These are phyloP conservation scores for Cotesia typhae DNA, from an alignment of 1,140 invertebrate species.

Conservation along the genomic window DNA sequence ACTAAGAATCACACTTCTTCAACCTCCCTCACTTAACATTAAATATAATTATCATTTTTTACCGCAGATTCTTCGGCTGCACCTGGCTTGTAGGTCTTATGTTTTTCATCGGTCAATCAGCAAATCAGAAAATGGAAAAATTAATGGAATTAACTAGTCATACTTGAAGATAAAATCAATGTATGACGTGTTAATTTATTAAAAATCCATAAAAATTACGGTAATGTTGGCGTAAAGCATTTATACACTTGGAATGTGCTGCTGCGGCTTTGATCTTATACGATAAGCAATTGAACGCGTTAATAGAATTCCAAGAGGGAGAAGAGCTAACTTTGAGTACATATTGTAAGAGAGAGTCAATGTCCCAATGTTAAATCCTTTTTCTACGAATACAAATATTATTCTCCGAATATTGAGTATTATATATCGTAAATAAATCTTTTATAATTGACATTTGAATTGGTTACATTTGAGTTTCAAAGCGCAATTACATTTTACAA, in stretches of 20 bases:
- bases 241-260: no score
- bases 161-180: background rate
- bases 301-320: conserved; percentile 28
- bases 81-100: no score
- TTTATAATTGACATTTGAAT: conserved; percentile 29
- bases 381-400: conserved; percentile 9
- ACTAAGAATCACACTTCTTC: conserved; percentile 13
- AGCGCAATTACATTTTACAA: background rate
- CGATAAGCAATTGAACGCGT: conserved; percentile 29
- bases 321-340: no score
- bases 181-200: background rate
- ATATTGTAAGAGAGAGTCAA: conserved; percentile 13
- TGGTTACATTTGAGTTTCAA: conserved; percentile 18
- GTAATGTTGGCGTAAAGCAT: background rate
- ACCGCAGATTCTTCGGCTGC: background rate
- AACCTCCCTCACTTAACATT: background rate
- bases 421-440: conserved; percentile 22
- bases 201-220: background rate
- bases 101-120: background rate
- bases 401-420: conserved; percentile 2
- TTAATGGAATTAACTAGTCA: background rate
- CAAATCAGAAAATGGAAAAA: background rate
- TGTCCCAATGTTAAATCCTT: background rate
- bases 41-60: background rate
- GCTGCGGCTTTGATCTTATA: background rate